Evolutionary conservation across 92 coral and sea anemone genomes (phyloP).

Genomic region (Anthopleura xanthogrammica): DNA sequence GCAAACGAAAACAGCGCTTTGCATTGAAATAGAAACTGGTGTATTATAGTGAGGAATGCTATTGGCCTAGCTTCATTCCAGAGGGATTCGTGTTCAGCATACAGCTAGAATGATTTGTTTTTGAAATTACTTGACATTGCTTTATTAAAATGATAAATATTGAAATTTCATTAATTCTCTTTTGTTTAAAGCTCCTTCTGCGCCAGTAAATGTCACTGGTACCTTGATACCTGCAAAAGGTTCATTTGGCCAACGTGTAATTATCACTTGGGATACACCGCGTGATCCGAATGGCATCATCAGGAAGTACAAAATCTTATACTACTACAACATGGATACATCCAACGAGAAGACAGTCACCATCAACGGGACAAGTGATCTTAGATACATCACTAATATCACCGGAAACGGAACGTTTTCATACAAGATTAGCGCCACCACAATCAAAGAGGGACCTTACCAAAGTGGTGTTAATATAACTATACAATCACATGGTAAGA

Average conservation of each 20-base stretch:
- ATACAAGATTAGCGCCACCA: constrained; percentile 15
- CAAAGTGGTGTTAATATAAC: not conserved
- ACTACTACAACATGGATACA: constrained; percentile 3
- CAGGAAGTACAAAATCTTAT: constrained; percentile 10
- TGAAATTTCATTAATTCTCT: too few relatives aligned
- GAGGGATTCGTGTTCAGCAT: too few relatives aligned
- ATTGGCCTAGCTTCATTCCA: too few relatives aligned
- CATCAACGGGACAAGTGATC: not conserved
- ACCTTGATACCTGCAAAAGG: not conserved
- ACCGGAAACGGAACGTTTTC: not conserved
- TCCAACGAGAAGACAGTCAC: not conserved
- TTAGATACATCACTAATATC: not conserved
- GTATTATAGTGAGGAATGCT: too few relatives aligned
- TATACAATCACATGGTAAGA: not conserved
- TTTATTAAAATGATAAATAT: too few relatives aligned
- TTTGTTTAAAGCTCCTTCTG: constrained; percentile 16
- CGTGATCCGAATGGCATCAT: constrained; percentile 27
- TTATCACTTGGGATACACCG: constrained; percentile 34
- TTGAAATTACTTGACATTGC: too few relatives aligned
- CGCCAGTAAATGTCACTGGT: constrained; percentile 1
- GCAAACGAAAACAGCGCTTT: too few relatives aligned
- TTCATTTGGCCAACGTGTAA: constrained; percentile 3
- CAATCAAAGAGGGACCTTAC: constrained; percentile 23
- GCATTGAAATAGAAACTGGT: too few relatives aligned
- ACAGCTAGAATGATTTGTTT: too few relatives aligned